phyloP scores from a whole-genome alignment of 2,888 invertebrate genomes.

The Mimumesa dahlbomi region DNA sequence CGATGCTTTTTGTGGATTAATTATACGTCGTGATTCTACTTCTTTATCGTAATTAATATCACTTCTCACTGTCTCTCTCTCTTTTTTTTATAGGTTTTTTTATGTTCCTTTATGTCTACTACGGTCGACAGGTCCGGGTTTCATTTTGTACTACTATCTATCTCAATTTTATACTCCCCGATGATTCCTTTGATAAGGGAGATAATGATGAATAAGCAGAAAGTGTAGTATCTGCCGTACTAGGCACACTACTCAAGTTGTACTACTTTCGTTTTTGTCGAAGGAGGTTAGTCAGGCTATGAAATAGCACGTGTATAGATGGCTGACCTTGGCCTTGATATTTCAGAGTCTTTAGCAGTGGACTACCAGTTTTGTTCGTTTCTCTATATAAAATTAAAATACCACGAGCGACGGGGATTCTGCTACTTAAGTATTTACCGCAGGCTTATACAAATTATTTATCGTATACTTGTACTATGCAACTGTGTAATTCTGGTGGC shows the following conservation, averaged over 20 bases:
- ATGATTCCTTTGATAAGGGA: neutral
- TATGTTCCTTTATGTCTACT: no score
- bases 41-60: no score
- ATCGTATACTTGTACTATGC: no score
- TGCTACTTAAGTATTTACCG: neutral
- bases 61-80: no score
- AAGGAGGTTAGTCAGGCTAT: slow-evolving; percentile 24
- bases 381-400: slow-evolving; percentile 8
- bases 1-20: no score
- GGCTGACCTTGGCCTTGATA: slow-evolving; percentile 43
- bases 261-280: slow-evolving; percentile 71
- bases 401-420: neutral
- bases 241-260: slow-evolving; percentile 35
- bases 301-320: slow-evolving; percentile 4
- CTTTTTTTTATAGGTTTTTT: no score
- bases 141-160: no score
- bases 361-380: neutral
- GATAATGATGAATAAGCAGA: neutral
- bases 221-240: neutral
- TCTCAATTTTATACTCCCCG: no score
- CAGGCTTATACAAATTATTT: no score
- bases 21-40: no score
- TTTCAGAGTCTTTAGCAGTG: neutral
- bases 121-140: neutral
- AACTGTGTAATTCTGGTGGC: no score